Percentiles rank a stretch among this genome's conserved stretches.
These are phyloP conservation scores for Megaceryle torquata DNA, from an alignment of 2,113 vertebrate species.

Conservation along the genomic window DNA sequence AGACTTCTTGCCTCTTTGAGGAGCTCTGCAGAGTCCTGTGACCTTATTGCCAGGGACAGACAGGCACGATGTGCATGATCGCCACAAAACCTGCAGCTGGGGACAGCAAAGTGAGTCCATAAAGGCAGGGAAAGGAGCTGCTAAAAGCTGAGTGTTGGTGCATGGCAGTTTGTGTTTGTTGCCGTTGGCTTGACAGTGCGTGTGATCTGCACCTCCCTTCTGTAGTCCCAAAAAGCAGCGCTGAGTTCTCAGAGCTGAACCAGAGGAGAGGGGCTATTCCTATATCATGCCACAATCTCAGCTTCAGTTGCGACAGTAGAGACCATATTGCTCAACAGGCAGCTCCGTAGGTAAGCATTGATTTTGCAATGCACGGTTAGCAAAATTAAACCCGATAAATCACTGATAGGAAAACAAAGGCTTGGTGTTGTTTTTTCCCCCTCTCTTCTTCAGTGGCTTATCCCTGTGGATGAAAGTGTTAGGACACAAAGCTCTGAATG, in stretches of 20 bases:
- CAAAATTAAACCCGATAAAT: not conserved
- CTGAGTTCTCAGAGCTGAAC: not conserved
- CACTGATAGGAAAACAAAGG: not conserved
- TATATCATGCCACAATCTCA: not conserved
- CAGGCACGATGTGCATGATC: not conserved
- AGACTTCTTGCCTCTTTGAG: not conserved
- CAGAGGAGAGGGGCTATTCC: not conserved
- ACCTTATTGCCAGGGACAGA: not conserved
- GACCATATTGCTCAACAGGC: not conserved
- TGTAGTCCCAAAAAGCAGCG: not conserved
- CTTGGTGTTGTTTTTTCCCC: not conserved
- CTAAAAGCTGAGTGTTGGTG: not conserved
- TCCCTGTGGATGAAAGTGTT: not conserved
- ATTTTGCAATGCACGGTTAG: slow-evolving; percentile 14
- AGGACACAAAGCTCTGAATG: not conserved
- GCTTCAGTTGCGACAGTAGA: not conserved
- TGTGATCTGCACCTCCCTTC: not conserved
- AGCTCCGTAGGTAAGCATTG: not conserved
- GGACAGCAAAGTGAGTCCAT: fast-evolving
- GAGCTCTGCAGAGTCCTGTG: not conserved
- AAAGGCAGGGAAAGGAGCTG: not conserved
- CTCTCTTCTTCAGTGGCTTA: not conserved
- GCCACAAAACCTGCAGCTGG: too few species aligned
- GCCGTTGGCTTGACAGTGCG: fast-evolving
- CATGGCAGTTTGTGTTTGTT: not conserved